These are phyloP conservation scores for Osmerus eperlanus DNA, from an alignment of 2,113 vertebrate genomes.

Conservation along the genomic window DNA sequence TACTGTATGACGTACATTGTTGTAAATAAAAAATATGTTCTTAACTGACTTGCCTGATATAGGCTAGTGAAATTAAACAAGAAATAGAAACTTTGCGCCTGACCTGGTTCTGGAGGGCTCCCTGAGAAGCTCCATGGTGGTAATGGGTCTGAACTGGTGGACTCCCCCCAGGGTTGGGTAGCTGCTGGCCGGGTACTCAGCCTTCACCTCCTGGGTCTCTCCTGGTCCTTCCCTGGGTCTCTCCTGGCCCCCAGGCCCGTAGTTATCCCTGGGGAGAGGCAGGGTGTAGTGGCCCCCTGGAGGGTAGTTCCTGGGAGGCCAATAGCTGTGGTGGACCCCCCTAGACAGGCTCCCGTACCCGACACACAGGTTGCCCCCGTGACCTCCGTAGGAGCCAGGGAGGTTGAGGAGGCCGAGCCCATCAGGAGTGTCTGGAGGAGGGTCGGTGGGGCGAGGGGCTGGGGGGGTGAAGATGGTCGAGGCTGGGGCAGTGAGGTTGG, in stretches of 20 bases:
- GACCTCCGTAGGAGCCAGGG: constrained; percentile 51
- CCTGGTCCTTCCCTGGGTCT: constrained; percentile 46
- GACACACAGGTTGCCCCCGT: constrained; percentile 48
- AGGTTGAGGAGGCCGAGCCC: constrained; percentile 48
- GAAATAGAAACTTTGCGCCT: background rate
- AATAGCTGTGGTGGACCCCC: constrained; percentile 55
- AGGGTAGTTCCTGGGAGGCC: constrained; percentile 67
- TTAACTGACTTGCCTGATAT: too few relatives aligned
- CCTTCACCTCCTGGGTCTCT: constrained; percentile 55
- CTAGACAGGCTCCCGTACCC: constrained; percentile 67
- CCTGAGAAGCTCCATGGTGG: constrained; percentile 69
- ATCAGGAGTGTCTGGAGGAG: constrained; percentile 39
- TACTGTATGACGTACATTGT: background rate
- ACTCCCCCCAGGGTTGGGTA: constrained; percentile 67
- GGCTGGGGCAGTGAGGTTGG: constrained; percentile 24
- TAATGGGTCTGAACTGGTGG: constrained; percentile 65
- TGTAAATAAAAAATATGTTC: too few relatives aligned
- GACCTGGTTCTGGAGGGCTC: constrained; percentile 71
- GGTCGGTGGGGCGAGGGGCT: constrained; percentile 38
- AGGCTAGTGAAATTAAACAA: too few relatives aligned
- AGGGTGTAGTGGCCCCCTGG: constrained; percentile 71
- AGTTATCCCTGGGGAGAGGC: constrained; percentile 71
- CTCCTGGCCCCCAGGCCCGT: constrained; percentile 47
- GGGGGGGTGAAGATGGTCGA: constrained; percentile 12
- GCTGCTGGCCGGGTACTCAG: constrained; percentile 48